Evolutionary conservation across 1,140 invertebrate species (phyloP).

Genomic region (Lucilia sericata): DNA sequence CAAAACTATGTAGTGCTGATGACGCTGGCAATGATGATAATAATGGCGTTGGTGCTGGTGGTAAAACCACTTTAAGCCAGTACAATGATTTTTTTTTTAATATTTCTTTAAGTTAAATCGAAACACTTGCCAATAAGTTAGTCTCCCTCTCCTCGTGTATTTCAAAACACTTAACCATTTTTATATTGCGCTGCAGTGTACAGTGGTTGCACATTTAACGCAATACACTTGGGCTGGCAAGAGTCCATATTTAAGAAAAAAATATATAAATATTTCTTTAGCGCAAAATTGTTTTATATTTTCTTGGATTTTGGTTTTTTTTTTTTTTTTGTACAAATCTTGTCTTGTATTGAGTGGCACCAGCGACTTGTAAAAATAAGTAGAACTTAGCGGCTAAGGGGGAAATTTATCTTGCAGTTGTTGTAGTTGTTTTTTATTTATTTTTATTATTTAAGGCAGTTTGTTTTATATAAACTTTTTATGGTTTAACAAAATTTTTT

Average conservation of each 20-base stretch:
- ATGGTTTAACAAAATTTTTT: slow-evolving; percentile 24
- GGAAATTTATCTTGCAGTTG: background rate
- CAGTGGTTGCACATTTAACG: background rate
- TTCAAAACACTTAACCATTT: background rate
- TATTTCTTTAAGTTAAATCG: background rate
- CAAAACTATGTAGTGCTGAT: background rate
- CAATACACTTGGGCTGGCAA: slow-evolving; percentile 15
- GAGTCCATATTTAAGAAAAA: background rate
- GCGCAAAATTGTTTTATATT: background rate
- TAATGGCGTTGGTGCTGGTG: background rate
- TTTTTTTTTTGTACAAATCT: background rate
- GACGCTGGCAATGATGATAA: background rate
- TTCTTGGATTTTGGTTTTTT: background rate
- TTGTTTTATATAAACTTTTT: background rate
- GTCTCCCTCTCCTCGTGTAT: background rate
- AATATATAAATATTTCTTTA: too few relatives aligned
- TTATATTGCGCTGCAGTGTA: background rate
- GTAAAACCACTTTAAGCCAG: slow-evolving; percentile 15
- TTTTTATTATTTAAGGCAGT: background rate
- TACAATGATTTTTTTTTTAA: slow-evolving; percentile 21
- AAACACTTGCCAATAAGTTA: background rate
- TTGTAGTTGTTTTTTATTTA: too few relatives aligned
- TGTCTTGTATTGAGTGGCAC: background rate
- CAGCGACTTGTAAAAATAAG: background rate
- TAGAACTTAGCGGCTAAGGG: slow-evolving; percentile 12